Conservation (phyloP, 2,888 invertebrate species). For the Scaptomyza reducta region DNA sequence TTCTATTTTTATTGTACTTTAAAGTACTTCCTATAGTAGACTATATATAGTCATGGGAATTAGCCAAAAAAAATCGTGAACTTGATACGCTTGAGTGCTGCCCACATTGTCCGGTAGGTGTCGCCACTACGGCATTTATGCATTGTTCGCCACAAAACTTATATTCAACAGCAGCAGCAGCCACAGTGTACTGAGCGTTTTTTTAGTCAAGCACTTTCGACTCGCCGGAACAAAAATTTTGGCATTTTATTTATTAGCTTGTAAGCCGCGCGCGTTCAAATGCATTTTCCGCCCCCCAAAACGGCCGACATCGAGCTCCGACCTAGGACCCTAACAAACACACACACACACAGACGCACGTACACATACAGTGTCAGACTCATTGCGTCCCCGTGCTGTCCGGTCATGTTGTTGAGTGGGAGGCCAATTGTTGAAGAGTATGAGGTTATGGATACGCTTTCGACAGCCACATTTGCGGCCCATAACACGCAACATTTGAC, state of each 20-base stretch:
- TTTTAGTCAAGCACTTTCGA: constrained; percentile 68
- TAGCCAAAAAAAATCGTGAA: constrained; percentile 12
- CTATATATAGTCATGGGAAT: constrained; percentile 17
- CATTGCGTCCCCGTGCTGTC: constrained; percentile 32
- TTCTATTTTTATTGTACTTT: constrained; percentile 16
- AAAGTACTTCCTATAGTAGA: constrained; percentile 4
- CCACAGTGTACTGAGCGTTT: constrained; percentile 59
- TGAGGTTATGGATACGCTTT: constrained; percentile 70
- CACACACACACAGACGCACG: neutral
- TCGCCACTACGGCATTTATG: constrained; percentile 28
- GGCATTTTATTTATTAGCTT: constrained; percentile 77
- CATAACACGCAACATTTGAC: constrained; percentile 78
- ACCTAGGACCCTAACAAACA: constrained; percentile 6
- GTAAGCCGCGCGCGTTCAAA: constrained; percentile 72
- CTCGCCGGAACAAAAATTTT: constrained; percentile 39
- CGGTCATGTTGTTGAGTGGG: constrained; percentile 16
- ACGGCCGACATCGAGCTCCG: neutral
- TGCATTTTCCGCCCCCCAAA: constrained; percentile 7
- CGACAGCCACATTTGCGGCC: constrained; percentile 75
- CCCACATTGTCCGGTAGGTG: constrained; percentile 33
- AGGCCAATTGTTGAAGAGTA: constrained; percentile 22
- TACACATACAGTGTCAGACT: neutral
- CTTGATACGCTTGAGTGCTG: constrained; percentile 29
- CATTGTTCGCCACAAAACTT: constrained; percentile 48
- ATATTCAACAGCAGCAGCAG: constrained; percentile 30